Evolutionary conservation across 2,113 vertebrate species (phyloP), one percentile per base, ranked within the genome.

Genomic region (Acinonyx jubatus): DNA sequence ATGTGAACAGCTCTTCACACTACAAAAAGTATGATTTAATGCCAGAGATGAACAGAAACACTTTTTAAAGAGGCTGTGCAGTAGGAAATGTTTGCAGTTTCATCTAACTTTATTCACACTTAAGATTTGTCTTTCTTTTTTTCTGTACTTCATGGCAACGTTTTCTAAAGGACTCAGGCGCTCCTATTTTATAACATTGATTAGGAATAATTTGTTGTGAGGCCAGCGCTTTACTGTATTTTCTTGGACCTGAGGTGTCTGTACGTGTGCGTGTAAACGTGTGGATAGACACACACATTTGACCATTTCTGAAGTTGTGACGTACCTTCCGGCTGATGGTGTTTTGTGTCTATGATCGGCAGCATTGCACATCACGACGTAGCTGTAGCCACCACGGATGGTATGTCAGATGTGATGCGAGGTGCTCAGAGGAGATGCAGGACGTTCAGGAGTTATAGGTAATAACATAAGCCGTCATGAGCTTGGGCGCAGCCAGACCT

Each of bases 101-200:
- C 69, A 19, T 96, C 0, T 25, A 38, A 21, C 31, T 86, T 89
- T 41, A 55, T 82, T 94, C 55, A 48, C 74, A 33, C 23, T 45
- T 76, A 63, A 88, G 73, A 79, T 69, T 73, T 68, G 27, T 92
- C 7, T 73, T 31, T 82, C 19, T 92, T 78, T 86, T 79, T 78
- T 82, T 79, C 45, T 94, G 38, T 95, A 31, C 25, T 66, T 95
- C 27, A 61, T 68, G 63, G 48, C 21, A 97, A 94, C 87, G 73
- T 90, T 95, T 87, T 88, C 27, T 71, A 31, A 82, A 84, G 73
- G 41, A 50, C 27, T 80, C 23, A 71, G 29, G 16, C 5, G 3
- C 82, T 96, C 68, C 57, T 29, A 65, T 86, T 93, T 94, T 85
- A 48, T 66, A 93, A 48, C 1, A 45, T 41, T 82, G 89, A n/a